Evolutionary conservation across 2,888 invertebrate genomes (phyloP).

Genomic region (Ornithoptera alexandrae): DNA sequence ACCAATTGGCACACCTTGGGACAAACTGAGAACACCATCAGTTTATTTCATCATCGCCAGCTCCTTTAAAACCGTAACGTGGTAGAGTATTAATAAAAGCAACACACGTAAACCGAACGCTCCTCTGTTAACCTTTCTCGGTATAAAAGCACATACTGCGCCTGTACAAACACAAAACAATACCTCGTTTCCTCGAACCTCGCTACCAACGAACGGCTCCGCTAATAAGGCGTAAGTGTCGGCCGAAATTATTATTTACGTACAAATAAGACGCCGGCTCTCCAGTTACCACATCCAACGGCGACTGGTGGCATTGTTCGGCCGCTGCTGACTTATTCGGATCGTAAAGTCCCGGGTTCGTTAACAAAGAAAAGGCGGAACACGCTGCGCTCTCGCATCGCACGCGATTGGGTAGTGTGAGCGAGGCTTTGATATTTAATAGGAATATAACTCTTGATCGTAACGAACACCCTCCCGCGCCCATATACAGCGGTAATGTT

Average conservation of each 20-base stretch:
- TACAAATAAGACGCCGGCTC: constrained; percentile 31
- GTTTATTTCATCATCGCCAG: too few relatives aligned
- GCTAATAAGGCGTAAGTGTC: constrained; percentile 33
- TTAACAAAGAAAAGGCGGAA: constrained; percentile 13
- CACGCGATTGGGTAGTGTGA: not conserved
- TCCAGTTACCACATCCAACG: constrained; percentile 43
- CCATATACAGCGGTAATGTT: too few relatives aligned
- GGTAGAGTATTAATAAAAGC: not conserved
- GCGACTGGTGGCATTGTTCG: constrained; percentile 48
- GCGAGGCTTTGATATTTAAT: not conserved
- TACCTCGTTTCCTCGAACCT: constrained; percentile 22
- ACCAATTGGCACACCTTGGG: too few relatives aligned
- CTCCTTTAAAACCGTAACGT: not conserved
- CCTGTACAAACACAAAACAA: constrained; percentile 22
- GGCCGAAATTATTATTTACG: constrained; percentile 55
- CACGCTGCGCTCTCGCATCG: not conserved
- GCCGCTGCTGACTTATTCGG: constrained; percentile 48
- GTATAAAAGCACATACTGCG: constrained; percentile 2
- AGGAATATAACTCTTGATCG: not conserved
- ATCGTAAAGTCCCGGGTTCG: constrained; percentile 53
- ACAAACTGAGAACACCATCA: too few relatives aligned
- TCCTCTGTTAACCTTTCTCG: not conserved
- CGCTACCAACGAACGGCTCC: constrained; percentile 19
- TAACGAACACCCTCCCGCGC: too few relatives aligned
- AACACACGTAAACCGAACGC: not conserved